Conservation (phyloP, 2,888 invertebrate genomes). For the Zhuqinia jingwanae region DNA sequence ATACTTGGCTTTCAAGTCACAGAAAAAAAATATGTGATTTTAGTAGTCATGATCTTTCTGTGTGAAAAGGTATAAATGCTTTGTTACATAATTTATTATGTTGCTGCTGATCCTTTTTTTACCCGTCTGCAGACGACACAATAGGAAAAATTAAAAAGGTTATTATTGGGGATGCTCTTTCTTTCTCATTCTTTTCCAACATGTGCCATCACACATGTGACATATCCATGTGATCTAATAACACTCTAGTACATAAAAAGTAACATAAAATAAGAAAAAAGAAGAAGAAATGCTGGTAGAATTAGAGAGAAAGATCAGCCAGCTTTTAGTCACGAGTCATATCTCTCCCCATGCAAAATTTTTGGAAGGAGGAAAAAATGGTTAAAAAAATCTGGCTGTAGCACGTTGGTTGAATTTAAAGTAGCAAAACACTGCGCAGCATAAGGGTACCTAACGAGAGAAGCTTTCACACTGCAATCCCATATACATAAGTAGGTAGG, state of each 20-base stretch:
- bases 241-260: too few species aligned
- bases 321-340: constrained; percentile 21
- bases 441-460: too few species aligned
- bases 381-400: constrained; percentile 5
- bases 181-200: neutral
- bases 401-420: constrained; percentile 37
- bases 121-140: too few species aligned
- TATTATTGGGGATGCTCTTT: neutral
- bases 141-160: neutral
- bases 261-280: too few species aligned
- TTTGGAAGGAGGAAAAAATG: neutral
- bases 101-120: too few species aligned
- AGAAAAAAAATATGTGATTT: too few species aligned
- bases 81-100: too few species aligned
- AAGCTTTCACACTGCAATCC: too few species aligned
- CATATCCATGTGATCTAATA: neutral
- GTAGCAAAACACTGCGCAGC: neutral
- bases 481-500: too few species aligned
- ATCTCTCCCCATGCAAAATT: neutral
- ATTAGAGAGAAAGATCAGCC: neutral
- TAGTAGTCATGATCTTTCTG: too few species aligned
- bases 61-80: too few species aligned
- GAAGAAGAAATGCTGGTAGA: neutral
- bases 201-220: constrained; percentile 15
- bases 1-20: too few species aligned